These are phyloP conservation scores for Apotomis betuletana DNA, from an alignment of 2,888 invertebrate species.

Conservation along the genomic window DNA sequence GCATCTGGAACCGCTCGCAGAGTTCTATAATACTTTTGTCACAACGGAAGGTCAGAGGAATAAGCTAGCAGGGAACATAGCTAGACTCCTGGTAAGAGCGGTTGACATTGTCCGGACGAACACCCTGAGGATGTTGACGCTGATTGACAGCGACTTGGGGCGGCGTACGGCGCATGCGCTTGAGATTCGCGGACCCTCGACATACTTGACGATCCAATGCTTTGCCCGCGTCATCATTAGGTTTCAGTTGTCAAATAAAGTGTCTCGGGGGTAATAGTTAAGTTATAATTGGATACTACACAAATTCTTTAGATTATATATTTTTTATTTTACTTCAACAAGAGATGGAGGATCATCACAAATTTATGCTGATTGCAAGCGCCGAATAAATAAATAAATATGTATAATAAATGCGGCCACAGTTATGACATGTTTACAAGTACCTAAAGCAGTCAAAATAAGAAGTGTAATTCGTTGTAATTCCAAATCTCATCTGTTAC, in stretches of 20 bases:
- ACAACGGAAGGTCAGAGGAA: slow-evolving; percentile 12
- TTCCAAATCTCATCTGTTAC: too few relatives aligned
- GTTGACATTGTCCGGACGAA: not conserved
- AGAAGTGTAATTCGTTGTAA: too few relatives aligned
- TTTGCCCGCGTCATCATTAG: too few relatives aligned
- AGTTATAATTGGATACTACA: too few relatives aligned
- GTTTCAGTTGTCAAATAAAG: not conserved
- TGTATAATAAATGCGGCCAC: too few relatives aligned
- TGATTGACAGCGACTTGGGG: slow-evolving; percentile 16
- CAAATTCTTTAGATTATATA: too few relatives aligned
- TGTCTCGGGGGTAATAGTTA: not conserved
- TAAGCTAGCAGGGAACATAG: slow-evolving; percentile 11
- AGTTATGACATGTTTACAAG: too few relatives aligned
- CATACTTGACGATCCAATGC: not conserved
- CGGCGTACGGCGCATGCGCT: slow-evolving; percentile 6
- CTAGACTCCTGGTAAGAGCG: not conserved
- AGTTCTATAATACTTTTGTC: slow-evolving; percentile 84
- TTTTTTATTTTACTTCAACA: too few relatives aligned
- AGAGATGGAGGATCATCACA: too few relatives aligned
- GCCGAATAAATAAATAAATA: too few relatives aligned
- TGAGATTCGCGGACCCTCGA: slow-evolving; percentile 7
- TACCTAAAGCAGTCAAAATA: too few relatives aligned
- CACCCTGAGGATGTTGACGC: not conserved
- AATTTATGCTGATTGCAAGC: too few relatives aligned
- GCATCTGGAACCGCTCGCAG: slow-evolving; percentile 84